Percentiles rank a stretch among this genome's conserved stretches.
Evolutionary conservation across 2,113 vertebrate genomes (phyloP).

Genomic region (Steatornis caripensis): DNA sequence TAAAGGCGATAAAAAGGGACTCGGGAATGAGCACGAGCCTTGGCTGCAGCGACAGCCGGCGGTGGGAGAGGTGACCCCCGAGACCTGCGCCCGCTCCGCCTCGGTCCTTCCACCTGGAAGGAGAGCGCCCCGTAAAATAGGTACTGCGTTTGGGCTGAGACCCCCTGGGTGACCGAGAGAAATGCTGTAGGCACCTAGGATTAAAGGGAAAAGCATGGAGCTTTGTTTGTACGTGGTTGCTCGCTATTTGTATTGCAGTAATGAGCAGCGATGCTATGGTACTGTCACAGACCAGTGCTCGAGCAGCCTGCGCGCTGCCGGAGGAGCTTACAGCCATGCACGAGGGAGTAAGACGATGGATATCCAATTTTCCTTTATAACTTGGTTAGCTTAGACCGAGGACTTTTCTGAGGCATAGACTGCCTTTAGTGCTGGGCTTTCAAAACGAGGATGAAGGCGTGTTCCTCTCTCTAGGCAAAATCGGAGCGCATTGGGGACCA

Average conservation of each 20-base stretch:
- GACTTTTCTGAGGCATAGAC: accelerated
- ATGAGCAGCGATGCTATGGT: accelerated
- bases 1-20: accelerated
- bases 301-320: accelerated
- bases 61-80: neutral
- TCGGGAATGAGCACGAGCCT: accelerated
- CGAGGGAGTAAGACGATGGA: accelerated
- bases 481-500: too few species aligned
- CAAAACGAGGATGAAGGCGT: neutral
- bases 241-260: accelerated
- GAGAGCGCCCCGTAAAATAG: accelerated
- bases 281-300: accelerated
- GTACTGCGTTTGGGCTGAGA: neutral
- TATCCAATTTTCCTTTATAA: accelerated
- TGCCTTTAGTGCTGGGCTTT: neutral
- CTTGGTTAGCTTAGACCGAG: neutral
- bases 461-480: neutral
- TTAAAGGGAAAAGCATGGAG: neutral
- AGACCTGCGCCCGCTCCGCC: accelerated
- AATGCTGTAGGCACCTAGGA: neutral
- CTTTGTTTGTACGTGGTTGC: accelerated
- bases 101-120: too few species aligned
- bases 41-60: neutral
- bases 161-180: accelerated
- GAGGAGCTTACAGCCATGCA: accelerated